Base-by-base conservation (phyloP, 2,888 invertebrate genomes). In the Drosophila vallismaia region DNA sequence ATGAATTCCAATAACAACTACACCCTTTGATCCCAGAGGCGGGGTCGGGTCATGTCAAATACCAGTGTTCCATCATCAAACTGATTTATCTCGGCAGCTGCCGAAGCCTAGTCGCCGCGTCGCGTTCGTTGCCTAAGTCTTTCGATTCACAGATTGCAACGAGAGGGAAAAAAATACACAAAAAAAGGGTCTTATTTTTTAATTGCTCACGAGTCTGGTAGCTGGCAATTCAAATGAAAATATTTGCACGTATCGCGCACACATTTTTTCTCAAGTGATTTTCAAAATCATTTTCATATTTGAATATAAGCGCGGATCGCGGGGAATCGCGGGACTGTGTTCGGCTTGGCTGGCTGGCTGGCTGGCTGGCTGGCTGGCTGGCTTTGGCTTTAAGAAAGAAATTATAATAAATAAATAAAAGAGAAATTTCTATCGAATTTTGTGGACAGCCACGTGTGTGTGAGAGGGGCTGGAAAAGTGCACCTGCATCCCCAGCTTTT, bases 401-500 rank as follows among this genome's bases (percentile, higher is more conserved):
- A 85, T 87, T 75, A 86, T 79, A 86, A 82, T 82, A 87, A 82
- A 82, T 82, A 87, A 82, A 82, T 82, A 87, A 82, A 82, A 85
- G 83, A 87, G 84, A 83, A 83, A 83, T 86, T 84, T 74, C 50
- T 80, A 75, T 78, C 71, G 67, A 86, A 80, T 85, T 85, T 86
- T 56, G 19, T 19, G 19, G 19, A 19, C 19, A 19, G 19, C 19
- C 19, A 19, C 19, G 19, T 19, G 19, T 19, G 19, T 19, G 19
- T 19, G 19, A 19, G 19, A 19, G 19, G 19, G 19, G 2, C 19
- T 19, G 19, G 19, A 19, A 19, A 82, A 79, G 82, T 79, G 88
- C 88, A 79, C 67, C 69, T 63, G 46, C 44, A 40, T 10, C 51
- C 31, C 26, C 38, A 26, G 83, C 86, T 84, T 84, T 83, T 84